Evolutionary conservation across 2,888 invertebrate genomes (phyloP), one percentile per base, ranked within the genome.

Genomic region (Tholera decimalis): DNA sequence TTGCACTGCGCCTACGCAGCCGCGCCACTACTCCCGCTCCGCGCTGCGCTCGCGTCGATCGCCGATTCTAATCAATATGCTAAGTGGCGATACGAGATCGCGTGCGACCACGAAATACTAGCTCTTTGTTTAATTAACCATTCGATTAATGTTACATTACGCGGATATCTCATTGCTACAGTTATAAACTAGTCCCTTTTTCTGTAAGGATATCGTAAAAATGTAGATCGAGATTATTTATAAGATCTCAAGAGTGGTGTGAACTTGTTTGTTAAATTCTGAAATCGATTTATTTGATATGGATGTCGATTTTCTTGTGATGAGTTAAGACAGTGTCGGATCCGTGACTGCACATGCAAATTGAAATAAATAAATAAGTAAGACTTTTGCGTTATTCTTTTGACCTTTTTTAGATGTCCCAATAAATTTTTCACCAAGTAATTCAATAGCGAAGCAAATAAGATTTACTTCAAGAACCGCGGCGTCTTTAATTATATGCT

Each of bases 61-160:
- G 73, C 80, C 80, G 89, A 88, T 86, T 81, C 85, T 90, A 89
- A 91, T 92, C 91, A 91, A 91, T 90, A 92, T 92, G 92, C 91
- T 90, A 91, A 90, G 83, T 80, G 72, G 69, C 81, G 80, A 83
- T 85, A 76, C 77, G 56, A 56, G 71, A 82, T 85, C 82, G 84
- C 83, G 84, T 86, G 83, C 77, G 80, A 73, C 78, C 77, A 77
- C 79, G 75, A 82, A 80, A 82, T 80, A 83, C 77, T 78, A 73
- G 69, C 77, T 82, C 81, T 82, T 82, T 82, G 85, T 85, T 85
- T 84, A 85, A 85, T 85, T 85, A 85, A 85, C 84, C 78, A 64
- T 59, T 69, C 83, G 85, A 86, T 87, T 88, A 87, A 87, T 87
- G 85, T 83, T 79, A 79, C 87, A 87, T 88, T 87, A 86, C 79